Evolutionary conservation across 2,888 invertebrate genomes (phyloP), one percentile per base, ranked within the genome.

Genomic region (Oligia latruncula): DNA sequence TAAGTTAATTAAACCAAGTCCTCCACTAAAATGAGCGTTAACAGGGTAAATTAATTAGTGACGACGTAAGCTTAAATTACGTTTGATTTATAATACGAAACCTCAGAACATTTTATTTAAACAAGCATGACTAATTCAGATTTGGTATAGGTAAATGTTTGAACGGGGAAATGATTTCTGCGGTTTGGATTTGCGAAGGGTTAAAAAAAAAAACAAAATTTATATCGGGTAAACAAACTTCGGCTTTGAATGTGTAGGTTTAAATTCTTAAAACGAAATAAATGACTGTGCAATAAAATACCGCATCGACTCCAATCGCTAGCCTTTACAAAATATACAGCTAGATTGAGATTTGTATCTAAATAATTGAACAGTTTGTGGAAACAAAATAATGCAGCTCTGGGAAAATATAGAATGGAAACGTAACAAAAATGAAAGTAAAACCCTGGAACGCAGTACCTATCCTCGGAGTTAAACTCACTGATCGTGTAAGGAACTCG

Each of bases 1-100:
- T 66, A 76, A 73, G 35, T 76, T 68, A 81, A 65, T 83, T 81
- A 60, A 68, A 73, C n/a, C 71, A 71, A 67, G 49, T 74, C 52
- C 29, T 76, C 29, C 60, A 62, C 71, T 58, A 74, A 43, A 76
- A 83, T 75, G 29, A 82, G 55, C 17, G 43, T 64, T 74, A 82
- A 79, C 76, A 83, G 29, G 58, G 55, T 72, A 72, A 87, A 76
- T 76, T 77, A 80, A 83, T 84, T 74, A 77, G 20, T 74, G 67
- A 74, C 58, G 76, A 80, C 68, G 76, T 49, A 62, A 79, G 74
- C 71, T 66, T 83, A 67, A 79, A 78, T 87, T 74, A 71, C 11
- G n/a, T 64, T 82, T 68, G 60, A 64, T 70, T 55, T 55, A 29
- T 66, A 55, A 62, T n/a, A 62, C 17, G 40, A 66, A 76, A 65